phyloP scores from a whole-genome alignment of 2,797 vertebrate genomes.

The Myioborus miniatus region DNA sequence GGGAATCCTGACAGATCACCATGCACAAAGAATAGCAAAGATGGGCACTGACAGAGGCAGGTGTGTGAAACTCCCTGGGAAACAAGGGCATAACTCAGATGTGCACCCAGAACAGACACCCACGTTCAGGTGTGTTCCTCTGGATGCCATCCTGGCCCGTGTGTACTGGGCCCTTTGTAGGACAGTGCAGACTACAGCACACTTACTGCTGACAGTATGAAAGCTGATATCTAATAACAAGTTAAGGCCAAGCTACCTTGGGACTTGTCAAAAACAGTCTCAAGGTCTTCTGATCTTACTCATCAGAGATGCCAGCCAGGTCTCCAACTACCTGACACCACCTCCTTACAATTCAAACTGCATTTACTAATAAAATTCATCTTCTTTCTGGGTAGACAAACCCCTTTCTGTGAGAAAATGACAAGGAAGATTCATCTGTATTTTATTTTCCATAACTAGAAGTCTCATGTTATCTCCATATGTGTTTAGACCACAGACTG shows the following conservation, averaged over 20 bases:
- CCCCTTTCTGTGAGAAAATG: background rate
- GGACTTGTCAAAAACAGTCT: background rate
- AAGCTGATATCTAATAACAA: background rate
- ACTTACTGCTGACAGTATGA: background rate
- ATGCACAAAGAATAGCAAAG: background rate
- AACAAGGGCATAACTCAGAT: background rate
- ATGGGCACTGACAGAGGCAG: background rate
- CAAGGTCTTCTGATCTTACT: background rate
- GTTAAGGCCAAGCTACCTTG: background rate
- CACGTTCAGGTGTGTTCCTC: background rate
- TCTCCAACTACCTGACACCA: background rate
- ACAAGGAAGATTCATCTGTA: background rate
- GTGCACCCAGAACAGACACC: background rate
- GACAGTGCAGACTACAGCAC: background rate
- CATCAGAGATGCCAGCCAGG: background rate
- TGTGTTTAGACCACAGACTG: conserved; percentile 13
- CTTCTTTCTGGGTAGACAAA: background rate
- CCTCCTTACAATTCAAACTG: background rate
- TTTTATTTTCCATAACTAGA: background rate
- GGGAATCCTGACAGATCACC: background rate
- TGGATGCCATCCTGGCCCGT: background rate
- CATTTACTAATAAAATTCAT: background rate
- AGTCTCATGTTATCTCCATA: background rate
- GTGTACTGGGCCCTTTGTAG: background rate
- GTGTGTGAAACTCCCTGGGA: background rate